A percentile compares a stretch with the other conserved stretches of the same genome.
Conservation (phyloP, 2,888 invertebrate species). For the Aleiodes alternator region DNA sequence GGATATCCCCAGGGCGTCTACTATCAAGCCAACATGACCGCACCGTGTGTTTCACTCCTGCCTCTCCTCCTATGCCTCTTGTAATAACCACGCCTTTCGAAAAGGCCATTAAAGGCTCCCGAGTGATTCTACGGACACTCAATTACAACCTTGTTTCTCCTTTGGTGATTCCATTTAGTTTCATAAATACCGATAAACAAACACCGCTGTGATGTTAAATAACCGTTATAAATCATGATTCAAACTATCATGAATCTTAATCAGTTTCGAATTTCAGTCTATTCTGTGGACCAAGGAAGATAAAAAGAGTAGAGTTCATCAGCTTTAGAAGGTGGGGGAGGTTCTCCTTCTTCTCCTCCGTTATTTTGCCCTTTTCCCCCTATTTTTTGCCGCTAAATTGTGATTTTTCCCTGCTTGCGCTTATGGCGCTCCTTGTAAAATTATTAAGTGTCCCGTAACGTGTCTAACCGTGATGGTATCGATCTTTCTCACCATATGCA, state of each 20-base stretch:
- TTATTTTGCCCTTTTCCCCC: too few species aligned
- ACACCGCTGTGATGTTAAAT: conserved; percentile 22
- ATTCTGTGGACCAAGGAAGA: too few species aligned
- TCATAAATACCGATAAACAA: conserved; percentile 45
- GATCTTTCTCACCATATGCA: conserved; percentile 43
- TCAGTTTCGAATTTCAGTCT: too few species aligned
- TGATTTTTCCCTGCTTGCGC: conserved; percentile 5
- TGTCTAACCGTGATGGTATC: conserved; percentile 50
- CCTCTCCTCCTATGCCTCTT: neutral
- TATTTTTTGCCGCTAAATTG: neutral
- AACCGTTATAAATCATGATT: conserved; percentile 8
- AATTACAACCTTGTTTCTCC: conserved; percentile 40
- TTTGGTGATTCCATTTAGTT: conserved; percentile 43
- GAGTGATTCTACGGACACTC: conserved; percentile 42
- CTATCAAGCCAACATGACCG: conserved; percentile 36
- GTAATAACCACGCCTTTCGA: conserved; percentile 46
- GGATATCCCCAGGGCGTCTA: conserved; percentile 39
- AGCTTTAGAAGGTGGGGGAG: too few species aligned
- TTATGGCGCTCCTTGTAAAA: conserved; percentile 47
- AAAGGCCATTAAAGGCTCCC: conserved; percentile 42
- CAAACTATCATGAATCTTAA: neutral
- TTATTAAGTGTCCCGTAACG: conserved; percentile 56
- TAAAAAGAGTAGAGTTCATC: too few species aligned
- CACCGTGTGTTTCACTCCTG: conserved; percentile 36
- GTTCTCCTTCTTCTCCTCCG: too few species aligned